phyloP scores from a whole-genome alignment of 2,888 invertebrate species.

The Drosophila fulvimacula region DNA sequence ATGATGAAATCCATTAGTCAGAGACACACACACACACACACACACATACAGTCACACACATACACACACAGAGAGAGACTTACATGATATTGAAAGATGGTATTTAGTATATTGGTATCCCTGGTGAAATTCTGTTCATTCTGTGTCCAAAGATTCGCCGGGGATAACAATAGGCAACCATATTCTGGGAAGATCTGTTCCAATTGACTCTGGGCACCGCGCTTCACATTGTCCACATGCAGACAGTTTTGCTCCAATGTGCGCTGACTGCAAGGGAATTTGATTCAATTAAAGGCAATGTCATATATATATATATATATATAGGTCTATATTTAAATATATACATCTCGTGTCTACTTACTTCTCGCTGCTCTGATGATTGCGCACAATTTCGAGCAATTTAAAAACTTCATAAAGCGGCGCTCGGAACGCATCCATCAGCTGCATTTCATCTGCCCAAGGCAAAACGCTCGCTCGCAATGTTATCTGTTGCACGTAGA shows the following conservation, averaged over 20 bases:
- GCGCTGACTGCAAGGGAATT: slow-evolving; percentile 86
- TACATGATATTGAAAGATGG: slow-evolving; percentile 94
- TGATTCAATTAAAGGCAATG: slow-evolving; percentile 63
- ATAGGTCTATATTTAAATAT: slow-evolving; percentile 11
- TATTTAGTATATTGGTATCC: slow-evolving; percentile 92
- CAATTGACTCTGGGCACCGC: slow-evolving; percentile 85
- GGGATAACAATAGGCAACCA: slow-evolving; percentile 95
- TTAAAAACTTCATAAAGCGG: slow-evolving; percentile 96
- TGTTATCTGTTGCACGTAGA: slow-evolving; percentile 92
- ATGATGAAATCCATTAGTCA: slow-evolving; percentile 39
- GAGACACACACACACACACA: slow-evolving; percentile 6
- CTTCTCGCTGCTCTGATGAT: slow-evolving; percentile 87
- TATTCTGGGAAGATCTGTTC: slow-evolving; percentile 93
- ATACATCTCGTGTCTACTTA: slow-evolving; percentile 57
- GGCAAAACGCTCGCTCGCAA: slow-evolving; percentile 92
- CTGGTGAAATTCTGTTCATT: slow-evolving; percentile 91
- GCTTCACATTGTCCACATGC: slow-evolving; percentile 92
- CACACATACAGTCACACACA: slow-evolving; percentile 7
- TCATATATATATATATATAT: slow-evolving; percentile 30
- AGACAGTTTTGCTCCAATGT: slow-evolving; percentile 93
- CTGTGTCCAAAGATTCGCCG: slow-evolving; percentile 97
- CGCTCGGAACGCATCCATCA: slow-evolving; percentile 96
- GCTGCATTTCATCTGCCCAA: slow-evolving; percentile 92
- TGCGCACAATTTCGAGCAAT: slow-evolving; percentile 92
- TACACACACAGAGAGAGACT: slow-evolving; percentile 48